Base-by-base conservation (phyloP, 2,888 invertebrate species). In the Diploptera punctata region DNA sequence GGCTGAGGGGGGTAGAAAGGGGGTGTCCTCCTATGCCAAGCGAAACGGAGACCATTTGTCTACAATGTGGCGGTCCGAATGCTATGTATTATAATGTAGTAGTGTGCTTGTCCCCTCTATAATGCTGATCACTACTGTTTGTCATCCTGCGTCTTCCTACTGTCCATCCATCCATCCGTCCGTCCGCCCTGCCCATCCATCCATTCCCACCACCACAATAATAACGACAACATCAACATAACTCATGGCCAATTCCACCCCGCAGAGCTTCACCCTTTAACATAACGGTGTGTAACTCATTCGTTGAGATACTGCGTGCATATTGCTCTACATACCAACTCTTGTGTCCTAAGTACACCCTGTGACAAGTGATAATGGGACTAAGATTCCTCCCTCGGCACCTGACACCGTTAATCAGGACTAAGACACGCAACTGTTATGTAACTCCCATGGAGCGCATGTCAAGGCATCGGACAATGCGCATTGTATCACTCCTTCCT, bases 51-150 rank as follows among this genome's bases (percentile, higher is more conserved):
- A 65, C 29, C 65, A 65, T 65, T 65, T 65, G 65, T 65, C 65
- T 65, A 47, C 65, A 65, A 47, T 47, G 65, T 57, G 57, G 57
- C 47, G 47, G 31, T 60, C 60, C 60, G 19, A 60, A 60, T 31
- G 60, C 29, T 65, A 47, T 65, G 65, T 65, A 47, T 57, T 65
- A 65, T 65, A 65, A 65, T 65, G 65, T 24, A 47, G n/a, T 57
- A 65, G 65, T 43, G 43, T 62, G 62, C 18, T 7, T 43, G 61
- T 67, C 38, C 72, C 13, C 72, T 73, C 72, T 73, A 73, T 73
- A 73, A 73, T 73, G 72, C 72, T 73, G 72, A 73, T 73, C 72
- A 61, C 72, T 73, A 61, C 62, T 47, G 69, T 73, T 73, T 69
- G 72, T 73, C 72, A 73, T 31, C 52, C 49, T 33, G 38, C 49